A percentile compares a stretch with the other conserved stretches of the same genome.
Evolutionary conservation across 2,113 vertebrate species (phyloP).

Genomic region (Phalacrocorax brasilianus): DNA sequence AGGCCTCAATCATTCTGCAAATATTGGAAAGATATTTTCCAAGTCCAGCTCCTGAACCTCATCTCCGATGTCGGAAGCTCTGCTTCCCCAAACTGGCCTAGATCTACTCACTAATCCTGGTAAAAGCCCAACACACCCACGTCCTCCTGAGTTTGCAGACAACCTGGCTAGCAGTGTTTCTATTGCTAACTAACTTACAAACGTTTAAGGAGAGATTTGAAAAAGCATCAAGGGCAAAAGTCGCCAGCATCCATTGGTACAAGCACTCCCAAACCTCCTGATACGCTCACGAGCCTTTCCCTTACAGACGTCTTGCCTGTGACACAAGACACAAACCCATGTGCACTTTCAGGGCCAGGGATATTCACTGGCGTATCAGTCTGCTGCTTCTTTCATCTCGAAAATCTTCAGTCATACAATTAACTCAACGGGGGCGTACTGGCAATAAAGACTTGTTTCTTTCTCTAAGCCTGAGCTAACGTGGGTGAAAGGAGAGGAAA

Average conservation of each 20-base stretch:
- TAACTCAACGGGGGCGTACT: accelerated
- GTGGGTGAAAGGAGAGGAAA: background rate
- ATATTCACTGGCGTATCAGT: background rate
- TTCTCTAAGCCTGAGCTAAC: background rate
- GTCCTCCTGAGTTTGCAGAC: background rate
- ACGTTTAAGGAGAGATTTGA: too few relatives aligned
- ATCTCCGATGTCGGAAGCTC: accelerated
- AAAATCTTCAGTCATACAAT: background rate
- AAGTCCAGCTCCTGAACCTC: background rate
- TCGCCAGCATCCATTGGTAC: accelerated
- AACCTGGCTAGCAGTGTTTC: background rate
- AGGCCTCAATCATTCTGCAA: background rate
- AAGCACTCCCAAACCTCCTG: background rate
- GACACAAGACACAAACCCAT: accelerated
- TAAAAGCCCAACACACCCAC: background rate
- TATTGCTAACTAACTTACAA: background rate
- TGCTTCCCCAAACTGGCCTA: background rate
- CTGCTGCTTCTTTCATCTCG: background rate
- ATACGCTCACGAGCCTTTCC: accelerated
- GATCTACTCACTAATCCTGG: background rate
- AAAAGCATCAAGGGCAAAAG: background rate
- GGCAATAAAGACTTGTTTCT: background rate
- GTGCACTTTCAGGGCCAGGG: background rate
- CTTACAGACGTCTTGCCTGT: background rate
- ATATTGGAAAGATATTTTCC: background rate